Evolutionary conservation across 2,888 invertebrate species (phyloP).

Genomic region (Leucoptera coffeella): DNA sequence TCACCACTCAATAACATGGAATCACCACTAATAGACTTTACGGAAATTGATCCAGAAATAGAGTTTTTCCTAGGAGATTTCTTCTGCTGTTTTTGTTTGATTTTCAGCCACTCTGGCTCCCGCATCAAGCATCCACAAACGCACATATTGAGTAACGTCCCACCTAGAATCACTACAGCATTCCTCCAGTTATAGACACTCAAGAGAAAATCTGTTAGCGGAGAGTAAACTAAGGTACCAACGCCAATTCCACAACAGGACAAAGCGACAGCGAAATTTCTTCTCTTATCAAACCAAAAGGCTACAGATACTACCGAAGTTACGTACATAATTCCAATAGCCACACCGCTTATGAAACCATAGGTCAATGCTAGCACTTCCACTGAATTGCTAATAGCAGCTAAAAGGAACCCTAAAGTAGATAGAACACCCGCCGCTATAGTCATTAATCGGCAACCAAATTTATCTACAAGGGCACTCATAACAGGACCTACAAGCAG

Average conservation of each 20-base stretch:
- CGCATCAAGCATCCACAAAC: conserved; percentile 82
- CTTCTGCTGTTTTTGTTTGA: conserved; percentile 53
- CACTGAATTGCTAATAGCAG: conserved; percentile 63
- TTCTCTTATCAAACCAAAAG: conserved; percentile 85
- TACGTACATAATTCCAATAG: conserved; percentile 78
- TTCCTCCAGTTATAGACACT: conserved; percentile 75
- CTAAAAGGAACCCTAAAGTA: conserved; percentile 68
- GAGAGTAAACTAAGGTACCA: conserved; percentile 84
- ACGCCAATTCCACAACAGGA: conserved; percentile 85
- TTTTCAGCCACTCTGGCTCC: conserved; percentile 75
- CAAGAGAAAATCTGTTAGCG: conserved; percentile 70
- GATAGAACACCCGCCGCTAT: conserved; percentile 66
- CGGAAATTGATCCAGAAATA: conserved; percentile 42
- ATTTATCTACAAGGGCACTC: conserved; percentile 77
- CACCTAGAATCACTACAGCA: conserved; percentile 68
- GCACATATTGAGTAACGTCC: conserved; percentile 78
- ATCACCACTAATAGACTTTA: conserved; percentile 38
- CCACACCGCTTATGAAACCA: conserved; percentile 75
- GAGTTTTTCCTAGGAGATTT: conserved; percentile 34
- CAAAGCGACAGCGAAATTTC: conserved; percentile 79
- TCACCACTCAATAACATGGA: conserved; percentile 53
- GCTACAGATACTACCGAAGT: conserved; percentile 87
- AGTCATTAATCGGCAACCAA: conserved; percentile 71
- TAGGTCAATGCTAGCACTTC: conserved; percentile 75
- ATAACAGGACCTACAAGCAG: conserved; percentile 77